Percentiles rank a stretch among this genome's conserved stretches.
Conservation (phyloP, 2,888 invertebrate species). For the Philopedon plagiatum region DNA sequence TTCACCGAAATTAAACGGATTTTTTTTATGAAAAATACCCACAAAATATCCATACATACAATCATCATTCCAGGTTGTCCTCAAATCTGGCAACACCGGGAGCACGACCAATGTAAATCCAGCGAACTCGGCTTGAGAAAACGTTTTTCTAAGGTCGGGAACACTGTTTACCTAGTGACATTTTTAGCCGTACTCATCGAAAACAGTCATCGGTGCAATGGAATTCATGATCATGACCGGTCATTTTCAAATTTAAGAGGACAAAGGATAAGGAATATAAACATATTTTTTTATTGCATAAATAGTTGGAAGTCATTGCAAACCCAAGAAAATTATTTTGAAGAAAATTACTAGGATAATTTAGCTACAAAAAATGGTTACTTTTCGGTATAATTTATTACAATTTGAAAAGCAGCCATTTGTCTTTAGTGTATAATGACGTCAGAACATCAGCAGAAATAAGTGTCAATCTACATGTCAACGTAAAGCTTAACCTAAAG, state of each 20-base stretch:
- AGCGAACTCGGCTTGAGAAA: conserved; percentile 28
- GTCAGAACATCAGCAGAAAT: too few relatives aligned
- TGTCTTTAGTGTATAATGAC: too few relatives aligned
- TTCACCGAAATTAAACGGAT: too few relatives aligned
- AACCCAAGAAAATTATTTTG: too few relatives aligned
- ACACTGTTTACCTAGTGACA: conserved; percentile 34
- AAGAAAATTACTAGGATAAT: too few relatives aligned
- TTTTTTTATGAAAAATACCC: background rate
- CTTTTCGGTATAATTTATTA: too few relatives aligned
- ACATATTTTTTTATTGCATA: too few relatives aligned
- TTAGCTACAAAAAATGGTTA: too few relatives aligned
- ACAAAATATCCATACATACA: background rate
- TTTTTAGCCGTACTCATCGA: conserved; percentile 20
- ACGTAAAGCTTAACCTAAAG: too few relatives aligned
- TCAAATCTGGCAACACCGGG: background rate
- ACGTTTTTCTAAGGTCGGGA: conserved; percentile 36
- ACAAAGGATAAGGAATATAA: background rate
- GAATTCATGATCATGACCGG: background rate
- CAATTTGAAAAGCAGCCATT: too few relatives aligned
- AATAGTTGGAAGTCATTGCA: too few relatives aligned
- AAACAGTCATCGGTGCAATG: conserved; percentile 4
- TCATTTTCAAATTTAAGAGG: background rate
- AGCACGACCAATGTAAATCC: conserved; percentile 21
- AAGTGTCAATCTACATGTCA: too few relatives aligned
- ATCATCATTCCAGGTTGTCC: background rate